These are phyloP conservation scores for Dioctria linearis DNA, from an alignment of 2,888 invertebrate genomes.

Conservation along the genomic window DNA sequence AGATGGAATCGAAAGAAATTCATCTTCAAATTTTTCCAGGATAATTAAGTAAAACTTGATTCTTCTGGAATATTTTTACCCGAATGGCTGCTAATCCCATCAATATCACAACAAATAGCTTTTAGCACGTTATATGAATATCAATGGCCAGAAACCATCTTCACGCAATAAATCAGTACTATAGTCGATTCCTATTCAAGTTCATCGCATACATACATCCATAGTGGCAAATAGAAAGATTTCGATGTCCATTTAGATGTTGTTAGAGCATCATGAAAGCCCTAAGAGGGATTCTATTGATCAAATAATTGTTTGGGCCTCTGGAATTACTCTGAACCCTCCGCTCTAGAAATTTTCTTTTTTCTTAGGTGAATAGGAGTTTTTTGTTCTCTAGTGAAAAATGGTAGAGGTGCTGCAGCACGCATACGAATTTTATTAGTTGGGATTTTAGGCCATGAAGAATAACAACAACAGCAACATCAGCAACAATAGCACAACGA, in stretches of 20 bases:
- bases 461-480: not conserved
- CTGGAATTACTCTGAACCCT: not conserved
- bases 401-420: slow-evolving; percentile 45
- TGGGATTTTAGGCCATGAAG: not conserved
- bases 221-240: not conserved
- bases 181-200: slow-evolving; percentile 20
- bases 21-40: too few species aligned
- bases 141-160: too few species aligned
- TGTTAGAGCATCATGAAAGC: slow-evolving; percentile 30
- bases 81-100: too few species aligned
- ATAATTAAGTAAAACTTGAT: too few species aligned
- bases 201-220: not conserved
- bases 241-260: slow-evolving; percentile 42
- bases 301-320: slow-evolving; percentile 49
- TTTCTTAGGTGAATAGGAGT: not conserved
- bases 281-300: slow-evolving; percentile 38
- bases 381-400: slow-evolving; percentile 55
- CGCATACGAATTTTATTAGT: slow-evolving; percentile 55
- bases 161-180: slow-evolving; percentile 43
- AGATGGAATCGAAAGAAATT: too few species aligned
- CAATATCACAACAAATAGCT: too few species aligned
- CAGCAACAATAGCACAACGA: not conserved
- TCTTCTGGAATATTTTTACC: too few species aligned
- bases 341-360: not conserved
- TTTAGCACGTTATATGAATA: too few species aligned